These are phyloP conservation scores for Lates calcarifer DNA, from an alignment of 2,113 vertebrate genomes.

Conservation along the genomic window DNA sequence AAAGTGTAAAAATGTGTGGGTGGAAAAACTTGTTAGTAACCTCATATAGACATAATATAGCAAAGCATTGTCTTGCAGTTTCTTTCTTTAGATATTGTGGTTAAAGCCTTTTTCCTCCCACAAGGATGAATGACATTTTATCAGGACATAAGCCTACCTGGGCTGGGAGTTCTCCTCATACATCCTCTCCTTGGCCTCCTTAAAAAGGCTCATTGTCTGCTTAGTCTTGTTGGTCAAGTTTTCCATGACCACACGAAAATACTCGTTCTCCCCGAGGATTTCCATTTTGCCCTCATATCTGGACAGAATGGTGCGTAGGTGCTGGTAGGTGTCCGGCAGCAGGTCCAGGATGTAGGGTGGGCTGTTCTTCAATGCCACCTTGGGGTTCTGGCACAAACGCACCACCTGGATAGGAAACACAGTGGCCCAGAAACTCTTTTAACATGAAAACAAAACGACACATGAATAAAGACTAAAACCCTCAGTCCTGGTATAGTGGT, in stretches of 20 bases:
- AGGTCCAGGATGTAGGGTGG: constrained; percentile 98
- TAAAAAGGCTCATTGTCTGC: constrained; percentile 98
- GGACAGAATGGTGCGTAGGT: constrained; percentile 92
- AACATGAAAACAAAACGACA: background rate
- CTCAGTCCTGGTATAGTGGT: background rate
- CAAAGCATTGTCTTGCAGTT: background rate
- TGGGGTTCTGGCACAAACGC: constrained; percentile 96
- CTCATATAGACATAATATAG: background rate
- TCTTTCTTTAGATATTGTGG: background rate
- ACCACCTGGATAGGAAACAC: constrained; percentile 88
- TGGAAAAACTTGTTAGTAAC: background rate
- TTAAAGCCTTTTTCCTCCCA: rapidly evolving
- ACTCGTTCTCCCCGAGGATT: constrained; percentile 96
- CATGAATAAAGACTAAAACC: background rate
- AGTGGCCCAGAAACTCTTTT: background rate
- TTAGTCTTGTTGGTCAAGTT: constrained; percentile 99
- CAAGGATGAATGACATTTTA: background rate
- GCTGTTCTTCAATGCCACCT: constrained; percentile 97
- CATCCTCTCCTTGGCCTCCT: constrained; percentile 98
- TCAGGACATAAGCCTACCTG: constrained; percentile 79
- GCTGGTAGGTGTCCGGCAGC: constrained; percentile 97
- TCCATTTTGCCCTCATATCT: constrained; percentile 99
- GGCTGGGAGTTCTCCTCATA: constrained; percentile 99
- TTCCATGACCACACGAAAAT: constrained; percentile 97
- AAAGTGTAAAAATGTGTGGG: background rate